Conservation (phyloP, 2,888 invertebrate species). For the Polietes domitor region DNA sequence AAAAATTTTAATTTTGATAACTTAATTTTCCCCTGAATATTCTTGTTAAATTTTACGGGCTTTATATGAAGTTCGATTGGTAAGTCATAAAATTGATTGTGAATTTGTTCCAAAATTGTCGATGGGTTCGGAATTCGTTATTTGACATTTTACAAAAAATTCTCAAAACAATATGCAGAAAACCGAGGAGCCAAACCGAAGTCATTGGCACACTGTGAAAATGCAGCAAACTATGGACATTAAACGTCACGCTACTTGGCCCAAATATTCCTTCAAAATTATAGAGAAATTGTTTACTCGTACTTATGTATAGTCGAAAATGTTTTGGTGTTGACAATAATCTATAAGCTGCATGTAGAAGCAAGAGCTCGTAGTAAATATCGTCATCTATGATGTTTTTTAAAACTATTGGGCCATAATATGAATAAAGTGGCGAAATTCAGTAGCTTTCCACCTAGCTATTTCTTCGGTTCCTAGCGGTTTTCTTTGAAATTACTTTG, state of each 20-base stretch:
- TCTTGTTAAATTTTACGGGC: not conserved
- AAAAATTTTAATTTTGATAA: not conserved
- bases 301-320: conserved; percentile 5
- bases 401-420: conserved; percentile 6
- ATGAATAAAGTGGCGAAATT: conserved; percentile 26
- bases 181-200: conserved; percentile 23
- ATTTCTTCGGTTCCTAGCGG: conserved; percentile 21
- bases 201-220: conserved; percentile 12
- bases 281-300: conserved; percentile 20
- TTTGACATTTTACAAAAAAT: conserved; percentile 25
- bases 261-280: conserved; percentile 35
- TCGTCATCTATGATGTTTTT: conserved; percentile 27
- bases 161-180: conserved; percentile 41
- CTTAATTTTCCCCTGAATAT: not conserved
- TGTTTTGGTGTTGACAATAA: conserved; percentile 30
- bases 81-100: not conserved
- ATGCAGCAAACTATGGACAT: conserved; percentile 41
- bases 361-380: conserved; percentile 31
- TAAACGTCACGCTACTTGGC: conserved; percentile 13
- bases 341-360: conserved; percentile 39
- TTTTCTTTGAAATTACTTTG: conserved; percentile 33
- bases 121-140: conserved; percentile 19
- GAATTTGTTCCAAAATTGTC: conserved; percentile 36
- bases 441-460: conserved; percentile 26
- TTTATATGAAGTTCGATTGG: conserved; percentile 10